Conservation (phyloP, 2,113 vertebrate species). For the Bothrops jararaca region DNA sequence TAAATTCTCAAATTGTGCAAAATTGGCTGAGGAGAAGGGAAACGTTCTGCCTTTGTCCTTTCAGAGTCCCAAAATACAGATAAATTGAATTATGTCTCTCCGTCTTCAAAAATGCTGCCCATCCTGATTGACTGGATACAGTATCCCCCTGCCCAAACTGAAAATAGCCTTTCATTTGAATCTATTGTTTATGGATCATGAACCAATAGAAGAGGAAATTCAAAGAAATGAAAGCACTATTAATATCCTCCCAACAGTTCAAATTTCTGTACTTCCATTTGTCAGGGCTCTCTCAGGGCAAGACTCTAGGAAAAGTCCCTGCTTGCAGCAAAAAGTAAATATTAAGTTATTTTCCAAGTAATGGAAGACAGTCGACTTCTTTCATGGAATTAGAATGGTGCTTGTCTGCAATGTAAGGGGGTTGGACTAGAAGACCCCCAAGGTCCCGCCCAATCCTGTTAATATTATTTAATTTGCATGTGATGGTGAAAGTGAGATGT, state of each 20-base stretch:
- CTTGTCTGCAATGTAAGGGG: neutral
- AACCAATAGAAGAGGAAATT: neutral
- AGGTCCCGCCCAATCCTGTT: neutral
- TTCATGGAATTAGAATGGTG: neutral
- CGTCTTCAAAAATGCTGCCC: neutral
- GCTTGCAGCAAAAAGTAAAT: neutral
- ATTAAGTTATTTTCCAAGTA: neutral
- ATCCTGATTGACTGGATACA: neutral
- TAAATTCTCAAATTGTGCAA: neutral
- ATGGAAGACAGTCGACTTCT: no score
- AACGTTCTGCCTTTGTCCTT: neutral
- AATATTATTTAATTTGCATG: neutral
- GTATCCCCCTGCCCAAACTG: neutral
- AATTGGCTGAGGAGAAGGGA: neutral
- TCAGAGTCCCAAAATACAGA: neutral
- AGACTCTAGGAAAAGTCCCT: neutral
- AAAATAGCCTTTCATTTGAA: neutral
- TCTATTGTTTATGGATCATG: neutral
- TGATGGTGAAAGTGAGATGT: neutral
- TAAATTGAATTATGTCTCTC: neutral
- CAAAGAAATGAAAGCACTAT: neutral
- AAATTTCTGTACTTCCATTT: neutral
- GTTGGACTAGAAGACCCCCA: neutral
- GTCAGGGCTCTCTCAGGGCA: neutral
- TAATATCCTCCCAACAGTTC: neutral